Conservation (phyloP, 1,140 invertebrate genomes). For the Drosophila funebris region DNA sequence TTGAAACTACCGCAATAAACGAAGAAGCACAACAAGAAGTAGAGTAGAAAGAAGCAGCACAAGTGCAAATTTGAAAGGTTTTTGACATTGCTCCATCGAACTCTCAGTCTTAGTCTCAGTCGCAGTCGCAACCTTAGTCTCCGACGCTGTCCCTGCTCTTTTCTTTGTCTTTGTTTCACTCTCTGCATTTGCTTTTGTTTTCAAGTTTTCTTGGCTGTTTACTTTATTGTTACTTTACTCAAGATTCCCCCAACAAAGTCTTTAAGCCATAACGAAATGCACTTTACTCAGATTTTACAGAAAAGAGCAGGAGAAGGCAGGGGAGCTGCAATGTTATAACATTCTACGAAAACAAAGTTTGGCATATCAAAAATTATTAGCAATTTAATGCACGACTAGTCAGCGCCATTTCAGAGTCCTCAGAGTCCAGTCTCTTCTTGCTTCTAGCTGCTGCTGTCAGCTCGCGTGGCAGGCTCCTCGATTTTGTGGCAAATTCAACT, state of each 20-base stretch:
- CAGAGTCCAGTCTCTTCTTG: conserved; percentile 14
- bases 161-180: neutral
- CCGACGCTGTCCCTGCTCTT: neutral
- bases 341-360: conserved; percentile 56
- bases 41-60: conserved; percentile 25
- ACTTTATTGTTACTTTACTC: conserved; percentile 29
- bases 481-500: conserved; percentile 58
- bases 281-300: conserved; percentile 36
- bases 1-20: conserved; percentile 40
- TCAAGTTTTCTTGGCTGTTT: conserved; percentile 38
- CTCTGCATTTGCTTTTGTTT: conserved; percentile 17
- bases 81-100: conserved; percentile 55
- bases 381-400: conserved; percentile 81
- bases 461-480: conserved; percentile 16
- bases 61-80: conserved; percentile 63
- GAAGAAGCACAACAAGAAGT: neutral
- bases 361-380: conserved; percentile 76
- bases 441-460: neutral
- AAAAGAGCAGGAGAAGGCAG: neutral
- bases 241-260: conserved; percentile 12
- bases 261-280: conserved; percentile 45
- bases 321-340: neutral
- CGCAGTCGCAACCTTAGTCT: neutral
- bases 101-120: neutral
- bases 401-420: conserved; percentile 24